phyloP scores from a whole-genome alignment of 2,113 vertebrate genomes.

The Propithecus coquereli region DNA sequence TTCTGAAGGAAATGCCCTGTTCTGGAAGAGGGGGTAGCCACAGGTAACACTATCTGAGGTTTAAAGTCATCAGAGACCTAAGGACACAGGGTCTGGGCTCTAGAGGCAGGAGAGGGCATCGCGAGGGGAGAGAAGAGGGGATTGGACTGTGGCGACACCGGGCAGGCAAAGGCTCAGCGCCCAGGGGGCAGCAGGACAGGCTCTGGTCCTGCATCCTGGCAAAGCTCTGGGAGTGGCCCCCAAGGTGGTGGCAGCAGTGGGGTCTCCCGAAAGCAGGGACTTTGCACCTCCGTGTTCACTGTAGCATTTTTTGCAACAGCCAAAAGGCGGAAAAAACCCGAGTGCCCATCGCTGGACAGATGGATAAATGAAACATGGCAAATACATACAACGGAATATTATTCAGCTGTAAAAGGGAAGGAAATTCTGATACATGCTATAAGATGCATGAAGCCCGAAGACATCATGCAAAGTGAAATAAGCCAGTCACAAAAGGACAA shows the following conservation, averaged over 20 bases:
- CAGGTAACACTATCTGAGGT: background rate
- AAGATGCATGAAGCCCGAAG: background rate
- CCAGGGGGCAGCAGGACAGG: background rate
- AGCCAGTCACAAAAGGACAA: background rate
- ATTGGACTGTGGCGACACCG: background rate
- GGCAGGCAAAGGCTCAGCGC: background rate
- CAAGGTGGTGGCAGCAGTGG: background rate
- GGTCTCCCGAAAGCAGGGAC: background rate
- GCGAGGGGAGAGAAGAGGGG: background rate
- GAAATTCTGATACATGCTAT: background rate
- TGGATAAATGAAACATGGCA: background rate
- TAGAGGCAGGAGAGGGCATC: background rate
- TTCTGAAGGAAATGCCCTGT: background rate
- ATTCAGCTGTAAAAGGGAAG: background rate
- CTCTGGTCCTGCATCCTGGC: background rate
- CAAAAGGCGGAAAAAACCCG: background rate
- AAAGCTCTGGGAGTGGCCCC: background rate
- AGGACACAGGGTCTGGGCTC: background rate
- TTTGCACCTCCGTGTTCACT: background rate
- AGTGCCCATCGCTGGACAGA: background rate
- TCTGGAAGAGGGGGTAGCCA: background rate
- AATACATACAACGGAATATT: background rate
- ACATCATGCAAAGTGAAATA: background rate
- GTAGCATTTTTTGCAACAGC: background rate
- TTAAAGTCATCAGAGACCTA: background rate